Percentiles rank a stretch among this genome's conserved stretches.
Conservation (phyloP, 2,888 invertebrate species). For the Spisula subtruncata region DNA sequence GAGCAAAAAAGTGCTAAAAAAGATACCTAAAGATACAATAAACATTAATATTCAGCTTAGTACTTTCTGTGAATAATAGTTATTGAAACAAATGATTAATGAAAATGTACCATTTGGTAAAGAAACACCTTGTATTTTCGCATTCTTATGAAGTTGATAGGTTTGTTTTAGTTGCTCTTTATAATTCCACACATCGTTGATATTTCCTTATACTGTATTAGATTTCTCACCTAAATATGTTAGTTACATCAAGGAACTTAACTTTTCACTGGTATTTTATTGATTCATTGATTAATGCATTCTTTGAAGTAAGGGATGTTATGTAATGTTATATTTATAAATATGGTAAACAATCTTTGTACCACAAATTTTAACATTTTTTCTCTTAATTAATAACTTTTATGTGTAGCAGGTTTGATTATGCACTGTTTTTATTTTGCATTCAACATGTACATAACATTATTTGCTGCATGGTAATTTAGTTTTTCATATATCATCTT, state of each 20-base stretch:
- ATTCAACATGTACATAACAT: constrained; percentile 35
- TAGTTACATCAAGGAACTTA: background rate
- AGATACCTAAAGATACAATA: no score
- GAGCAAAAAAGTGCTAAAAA: no score
- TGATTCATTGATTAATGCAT: background rate
- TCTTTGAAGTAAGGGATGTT: background rate
- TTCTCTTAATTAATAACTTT: background rate
- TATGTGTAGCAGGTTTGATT: background rate
- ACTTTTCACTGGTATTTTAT: background rate
- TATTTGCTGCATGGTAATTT: constrained; percentile 34
- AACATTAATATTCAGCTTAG: no score
- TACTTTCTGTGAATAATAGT: no score
- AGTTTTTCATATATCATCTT: constrained; percentile 5
- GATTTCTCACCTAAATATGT: background rate
- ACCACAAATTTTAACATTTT: background rate
- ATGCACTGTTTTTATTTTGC: background rate
- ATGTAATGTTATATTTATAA: background rate
- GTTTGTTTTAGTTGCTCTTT: background rate
- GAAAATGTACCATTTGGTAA: no score
- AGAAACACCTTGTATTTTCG: no score
- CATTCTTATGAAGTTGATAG: no score
- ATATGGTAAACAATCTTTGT: background rate
- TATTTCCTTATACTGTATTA: no score
- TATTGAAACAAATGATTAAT: no score
- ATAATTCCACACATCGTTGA: background rate